A percentile compares a stretch with the other conserved stretches of the same genome.
These are phyloP conservation scores for Tachysurus fulvidraco DNA, from an alignment of 2,113 vertebrate species.

Conservation along the genomic window DNA sequence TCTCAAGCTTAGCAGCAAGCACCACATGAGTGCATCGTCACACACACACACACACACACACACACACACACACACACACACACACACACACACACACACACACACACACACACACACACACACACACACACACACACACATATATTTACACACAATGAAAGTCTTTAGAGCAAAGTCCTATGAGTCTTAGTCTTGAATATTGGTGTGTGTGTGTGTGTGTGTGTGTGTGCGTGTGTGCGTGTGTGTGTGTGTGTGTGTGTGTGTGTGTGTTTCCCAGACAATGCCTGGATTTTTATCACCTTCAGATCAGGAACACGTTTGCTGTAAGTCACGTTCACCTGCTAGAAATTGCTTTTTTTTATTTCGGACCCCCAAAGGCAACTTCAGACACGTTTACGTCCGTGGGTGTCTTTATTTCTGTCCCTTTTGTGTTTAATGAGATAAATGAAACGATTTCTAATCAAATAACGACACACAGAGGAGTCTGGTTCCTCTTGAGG, in stretches of 20 bases:
- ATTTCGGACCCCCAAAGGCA: background rate
- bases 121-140: no score
- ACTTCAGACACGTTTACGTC: background rate
- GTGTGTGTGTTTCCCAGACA: background rate
- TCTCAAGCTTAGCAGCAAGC: constrained; percentile 28
- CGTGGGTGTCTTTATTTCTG: background rate
- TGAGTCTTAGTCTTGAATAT: background rate
- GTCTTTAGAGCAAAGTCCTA: background rate
- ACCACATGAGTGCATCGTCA: constrained; percentile 40
- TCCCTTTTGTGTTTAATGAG: background rate
- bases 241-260: constrained; percentile 4
- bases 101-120: background rate
- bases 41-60: background rate
- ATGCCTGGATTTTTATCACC: background rate
- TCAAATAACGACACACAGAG: no score
- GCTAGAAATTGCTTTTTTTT: background rate
- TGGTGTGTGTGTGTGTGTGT: background rate
- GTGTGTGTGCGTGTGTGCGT: background rate
- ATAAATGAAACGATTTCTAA: background rate
- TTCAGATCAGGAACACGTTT: background rate
- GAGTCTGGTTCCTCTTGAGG: no score
- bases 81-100: constrained; percentile 14
- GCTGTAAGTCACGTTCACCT: background rate
- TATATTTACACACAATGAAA: background rate
- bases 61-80: constrained; percentile 27